Conservation (phyloP, 2,888 invertebrate species). For the Orchesellides sinensis region DNA sequence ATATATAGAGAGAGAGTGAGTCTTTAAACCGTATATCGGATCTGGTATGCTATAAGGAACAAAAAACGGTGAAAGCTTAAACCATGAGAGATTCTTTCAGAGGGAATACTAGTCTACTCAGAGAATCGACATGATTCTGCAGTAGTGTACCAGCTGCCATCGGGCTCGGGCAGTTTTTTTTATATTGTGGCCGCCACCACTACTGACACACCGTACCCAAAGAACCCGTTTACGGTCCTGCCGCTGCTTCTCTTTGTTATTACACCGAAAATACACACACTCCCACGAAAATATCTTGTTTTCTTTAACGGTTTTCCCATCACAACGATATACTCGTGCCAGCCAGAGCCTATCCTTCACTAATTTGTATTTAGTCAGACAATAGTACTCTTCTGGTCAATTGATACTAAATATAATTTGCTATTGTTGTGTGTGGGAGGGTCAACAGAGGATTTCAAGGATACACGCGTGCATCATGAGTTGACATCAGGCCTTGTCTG, state of each 20-base stretch:
- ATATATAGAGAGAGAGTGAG: slow-evolving; percentile 2
- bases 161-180: slow-evolving; percentile 55
- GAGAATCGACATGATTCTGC: slow-evolving; percentile 29
- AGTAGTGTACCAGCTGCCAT: slow-evolving; percentile 68
- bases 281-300: background rate
- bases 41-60: no score
- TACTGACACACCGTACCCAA: background rate
- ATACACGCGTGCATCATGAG: slow-evolving; percentile 34
- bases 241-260: background rate
- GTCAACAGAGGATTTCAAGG: background rate
- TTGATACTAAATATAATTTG: background rate
- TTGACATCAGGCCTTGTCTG: slow-evolving; percentile 40
- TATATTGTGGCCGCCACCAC: slow-evolving; percentile 32
- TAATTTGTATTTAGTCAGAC: background rate
- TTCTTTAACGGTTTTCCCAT: background rate
- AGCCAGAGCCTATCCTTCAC: slow-evolving; percentile 18
- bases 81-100: slow-evolving; percentile 15
- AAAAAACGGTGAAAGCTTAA: slow-evolving; percentile 4
- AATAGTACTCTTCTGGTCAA: background rate
- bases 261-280: background rate
- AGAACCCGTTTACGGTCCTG: background rate
- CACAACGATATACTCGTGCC: slow-evolving; percentile 7
- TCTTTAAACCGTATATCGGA: no score
- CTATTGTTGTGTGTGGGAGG: slow-evolving; percentile 30
- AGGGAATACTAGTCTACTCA: slow-evolving; percentile 22